Conservation (phyloP, 2,113 vertebrate genomes). For the Atrichornis clamosus region DNA sequence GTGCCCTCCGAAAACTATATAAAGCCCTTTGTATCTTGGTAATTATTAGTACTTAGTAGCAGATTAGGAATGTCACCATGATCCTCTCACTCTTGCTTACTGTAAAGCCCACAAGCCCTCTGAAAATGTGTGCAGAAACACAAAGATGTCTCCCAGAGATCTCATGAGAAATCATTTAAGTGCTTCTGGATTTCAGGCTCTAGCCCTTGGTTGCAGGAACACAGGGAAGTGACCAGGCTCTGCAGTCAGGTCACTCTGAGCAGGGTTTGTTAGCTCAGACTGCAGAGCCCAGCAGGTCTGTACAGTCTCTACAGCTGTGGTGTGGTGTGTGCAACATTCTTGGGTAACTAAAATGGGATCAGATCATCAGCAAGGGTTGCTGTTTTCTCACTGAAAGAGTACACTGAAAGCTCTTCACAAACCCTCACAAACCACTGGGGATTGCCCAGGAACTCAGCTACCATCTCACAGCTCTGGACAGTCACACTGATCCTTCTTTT, state of each 20-base stretch:
- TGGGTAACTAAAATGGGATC: background rate
- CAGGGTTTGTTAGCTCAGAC: background rate
- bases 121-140: background rate
- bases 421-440: background rate
- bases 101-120: background rate
- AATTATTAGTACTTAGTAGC: background rate
- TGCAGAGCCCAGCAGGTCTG: background rate
- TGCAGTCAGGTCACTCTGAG: background rate
- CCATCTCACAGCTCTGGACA: background rate
- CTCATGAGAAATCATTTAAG: no score
- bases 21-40: background rate
- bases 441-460: background rate
- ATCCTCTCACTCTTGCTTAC: background rate
- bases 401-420: background rate
- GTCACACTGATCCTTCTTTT: rapidly evolving
- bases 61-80: background rate
- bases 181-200: background rate
- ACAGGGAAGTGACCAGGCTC: background rate
- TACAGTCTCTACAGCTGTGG: background rate
- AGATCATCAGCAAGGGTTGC: background rate
- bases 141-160: background rate
- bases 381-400: background rate
- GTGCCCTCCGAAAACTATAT: background rate
- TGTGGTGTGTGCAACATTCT: background rate
- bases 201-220: background rate